These are phyloP conservation scores for Apomyelois bistriatella DNA, from an alignment of 2,888 invertebrate species.

Conservation along the genomic window DNA sequence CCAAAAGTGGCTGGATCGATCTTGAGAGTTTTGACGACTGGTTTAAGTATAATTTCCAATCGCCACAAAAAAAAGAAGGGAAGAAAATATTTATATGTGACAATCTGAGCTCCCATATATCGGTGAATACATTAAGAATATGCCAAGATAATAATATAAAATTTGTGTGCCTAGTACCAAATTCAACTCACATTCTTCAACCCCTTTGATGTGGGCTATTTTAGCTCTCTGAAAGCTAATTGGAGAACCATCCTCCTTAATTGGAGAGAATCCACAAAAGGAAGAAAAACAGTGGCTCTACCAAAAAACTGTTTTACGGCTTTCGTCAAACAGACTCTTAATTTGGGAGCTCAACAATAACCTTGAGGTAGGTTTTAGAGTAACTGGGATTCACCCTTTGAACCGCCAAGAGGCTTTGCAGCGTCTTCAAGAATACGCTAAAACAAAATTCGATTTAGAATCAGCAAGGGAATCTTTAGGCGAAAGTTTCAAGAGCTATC, in stretches of 20 bases:
- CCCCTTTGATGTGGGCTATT: conserved; percentile 18
- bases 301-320: background rate
- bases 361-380: background rate
- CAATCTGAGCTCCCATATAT: conserved; percentile 23
- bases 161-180: conserved; percentile 1
- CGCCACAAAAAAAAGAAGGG: conserved; percentile 20
- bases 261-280: background rate
- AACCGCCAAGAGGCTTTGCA: background rate
- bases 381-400: background rate
- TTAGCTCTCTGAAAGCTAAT: background rate
- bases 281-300: background rate
- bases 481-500: conserved; percentile 11
- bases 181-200: conserved; percentile 18
- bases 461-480: conserved; percentile 13
- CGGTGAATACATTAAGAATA: conserved; percentile 18
- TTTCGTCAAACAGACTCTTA: background rate
- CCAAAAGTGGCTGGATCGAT: conserved; percentile 26
- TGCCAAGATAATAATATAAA: conserved; percentile 4
- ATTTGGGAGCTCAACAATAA: background rate
- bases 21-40: conserved; percentile 25
- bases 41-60: no score
- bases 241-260: background rate
- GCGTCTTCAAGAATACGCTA: background rate
- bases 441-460: background rate
- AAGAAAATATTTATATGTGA: conserved; percentile 23